Base-by-base conservation (phyloP, 2,113 vertebrate species). In the Mionectes macconnelli region DNA sequence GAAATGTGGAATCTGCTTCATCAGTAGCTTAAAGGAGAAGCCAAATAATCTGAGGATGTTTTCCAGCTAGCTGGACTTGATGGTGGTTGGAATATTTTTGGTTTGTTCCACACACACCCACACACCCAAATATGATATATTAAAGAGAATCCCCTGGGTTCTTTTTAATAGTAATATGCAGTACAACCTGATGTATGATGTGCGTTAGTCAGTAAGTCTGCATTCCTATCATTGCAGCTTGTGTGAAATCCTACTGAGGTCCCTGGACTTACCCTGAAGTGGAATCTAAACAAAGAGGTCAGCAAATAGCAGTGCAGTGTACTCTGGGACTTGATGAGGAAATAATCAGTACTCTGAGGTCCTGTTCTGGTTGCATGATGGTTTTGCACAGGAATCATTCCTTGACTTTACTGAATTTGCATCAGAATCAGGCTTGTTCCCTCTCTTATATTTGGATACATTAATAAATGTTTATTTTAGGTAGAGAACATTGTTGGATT, bases 401-500 rank as follows among this genome's bases (percentile, higher is more conserved):
- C 23, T 66, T 68, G 16, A 33, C 31, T 84, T 90, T 23, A 30
- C 8, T 87, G 35, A 37, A 84, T 66, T 68, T 84, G 37, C 40
- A 89, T 30, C 31, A 55, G 45, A 87, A 90, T 55, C 31, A 69
- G 82, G 31, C 25, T 90, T 81, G 17, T 66, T 78, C 47, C 49
- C 17, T 37, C 40, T 49, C 63, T 60, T 94, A 30, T 49, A 60
- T 44, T 47, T 85, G 47, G 35, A 53, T 45, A 57, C 52, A 88
- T 50, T 47, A 66, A 52, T 64, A 87, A 66, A 31, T 87, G 31
- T 66, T 97, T 93, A 49, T 87, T 94, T 84, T 62, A 89, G 16
- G 10, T 20, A 33, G 31, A 78, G 52, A 89, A 55, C 8, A 3
- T 19, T 57, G 70, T 17, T 89, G 60, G 81, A 92, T 90, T 83